These are phyloP conservation scores for Microctonus hyperodae DNA, from an alignment of 2,888 invertebrate species.

Conservation along the genomic window DNA sequence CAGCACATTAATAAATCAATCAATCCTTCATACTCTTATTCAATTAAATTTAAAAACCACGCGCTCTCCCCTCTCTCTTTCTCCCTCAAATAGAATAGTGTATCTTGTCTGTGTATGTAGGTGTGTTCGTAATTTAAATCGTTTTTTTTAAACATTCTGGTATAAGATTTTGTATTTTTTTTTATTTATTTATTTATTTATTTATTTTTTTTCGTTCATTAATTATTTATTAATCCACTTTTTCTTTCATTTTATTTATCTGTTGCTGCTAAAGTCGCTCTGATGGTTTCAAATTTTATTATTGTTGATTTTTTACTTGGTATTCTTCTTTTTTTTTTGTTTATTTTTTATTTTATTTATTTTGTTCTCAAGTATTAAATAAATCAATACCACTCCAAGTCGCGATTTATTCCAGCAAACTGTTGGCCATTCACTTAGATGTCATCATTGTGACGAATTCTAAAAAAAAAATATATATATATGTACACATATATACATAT, in stretches of 20 bases:
- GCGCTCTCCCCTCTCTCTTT: conserved; percentile 23
- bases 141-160: conserved; percentile 12
- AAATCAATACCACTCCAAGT: conserved; percentile 72
- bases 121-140: background rate
- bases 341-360: conserved; percentile 59
- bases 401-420: conserved; percentile 74
- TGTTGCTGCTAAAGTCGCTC: conserved; percentile 50
- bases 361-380: conserved; percentile 61
- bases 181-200: no score
- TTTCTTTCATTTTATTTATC: conserved; percentile 51
- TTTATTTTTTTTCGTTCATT: conserved; percentile 26
- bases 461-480: no score
- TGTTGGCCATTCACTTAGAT: conserved; percentile 83
- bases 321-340: conserved; percentile 67
- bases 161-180: conserved; percentile 29
- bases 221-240: conserved; percentile 7
- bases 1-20: background rate
- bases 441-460: conserved; percentile 99
- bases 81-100: background rate
- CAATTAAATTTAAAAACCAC: conserved; percentile 3
- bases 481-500: no score
- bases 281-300: conserved; percentile 25
- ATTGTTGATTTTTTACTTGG: conserved; percentile 64
- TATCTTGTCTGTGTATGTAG: background rate
- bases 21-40: conserved; percentile 1